These are phyloP conservation scores for Orgyia antiqua DNA, from an alignment of 2,888 invertebrate genomes.

Conservation along the genomic window DNA sequence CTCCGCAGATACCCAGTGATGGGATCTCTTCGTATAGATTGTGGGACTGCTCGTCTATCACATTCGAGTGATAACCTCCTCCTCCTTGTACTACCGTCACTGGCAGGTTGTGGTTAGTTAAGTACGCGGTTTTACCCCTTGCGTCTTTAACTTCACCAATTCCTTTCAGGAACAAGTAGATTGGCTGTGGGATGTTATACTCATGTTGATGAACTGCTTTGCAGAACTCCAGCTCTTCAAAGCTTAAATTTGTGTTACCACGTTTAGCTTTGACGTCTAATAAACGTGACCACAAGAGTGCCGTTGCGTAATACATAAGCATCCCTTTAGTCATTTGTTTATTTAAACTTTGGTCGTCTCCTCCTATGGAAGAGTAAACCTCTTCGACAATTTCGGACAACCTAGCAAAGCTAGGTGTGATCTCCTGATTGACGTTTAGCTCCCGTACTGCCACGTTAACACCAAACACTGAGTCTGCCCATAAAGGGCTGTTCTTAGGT, in stretches of 20 bases:
- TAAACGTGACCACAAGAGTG: background rate
- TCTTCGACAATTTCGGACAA: background rate
- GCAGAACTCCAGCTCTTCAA: conserved; percentile 1
- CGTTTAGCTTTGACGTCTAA: conserved; percentile 1
- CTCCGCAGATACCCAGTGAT: conserved; percentile 1
- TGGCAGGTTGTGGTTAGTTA: background rate
- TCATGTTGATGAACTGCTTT: background rate
- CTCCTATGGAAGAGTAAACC: background rate
- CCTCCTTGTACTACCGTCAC: background rate
- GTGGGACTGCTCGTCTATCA: background rate
- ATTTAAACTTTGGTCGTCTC: background rate
- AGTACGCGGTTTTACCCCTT: conserved; percentile 1
- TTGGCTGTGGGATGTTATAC: conserved; percentile 1
- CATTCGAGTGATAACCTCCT: background rate
- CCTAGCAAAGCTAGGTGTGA: background rate
- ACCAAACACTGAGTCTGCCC: conserved; percentile 2
- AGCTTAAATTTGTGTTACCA: conserved; percentile 3
- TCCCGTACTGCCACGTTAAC: conserved; percentile 3
- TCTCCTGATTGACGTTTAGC: conserved; percentile 3
- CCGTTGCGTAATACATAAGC: conserved; percentile 1
- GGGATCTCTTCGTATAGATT: conserved; percentile 5
- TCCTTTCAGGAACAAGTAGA: conserved; percentile 3
- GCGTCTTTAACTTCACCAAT: conserved; percentile 2
- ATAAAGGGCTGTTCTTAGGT: conserved; percentile 1
- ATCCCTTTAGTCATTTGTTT: conserved; percentile 1